These are phyloP conservation scores for Atrichornis clamosus DNA, from an alignment of 2,113 vertebrate species.

Conservation along the genomic window DNA sequence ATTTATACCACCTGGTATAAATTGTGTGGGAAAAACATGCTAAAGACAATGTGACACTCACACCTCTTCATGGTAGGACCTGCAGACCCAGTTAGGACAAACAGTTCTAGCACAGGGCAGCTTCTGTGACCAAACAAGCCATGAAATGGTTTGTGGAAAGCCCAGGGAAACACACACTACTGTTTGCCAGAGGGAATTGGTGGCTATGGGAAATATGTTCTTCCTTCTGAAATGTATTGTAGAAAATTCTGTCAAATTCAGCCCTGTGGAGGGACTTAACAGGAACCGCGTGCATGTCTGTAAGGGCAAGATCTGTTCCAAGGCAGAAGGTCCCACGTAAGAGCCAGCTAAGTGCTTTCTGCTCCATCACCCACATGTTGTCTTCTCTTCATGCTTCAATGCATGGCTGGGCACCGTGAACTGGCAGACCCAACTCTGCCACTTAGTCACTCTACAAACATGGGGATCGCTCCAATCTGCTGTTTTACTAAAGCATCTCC, in stretches of 20 bases:
- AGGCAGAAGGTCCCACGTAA: not conserved
- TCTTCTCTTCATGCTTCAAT: not conserved
- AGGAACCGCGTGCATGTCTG: accelerated
- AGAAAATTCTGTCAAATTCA: not conserved
- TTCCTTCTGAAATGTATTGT: not conserved
- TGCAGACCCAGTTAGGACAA: not conserved
- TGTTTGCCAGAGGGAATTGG: not conserved
- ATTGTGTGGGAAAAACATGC: not conserved
- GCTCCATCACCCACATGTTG: not conserved
- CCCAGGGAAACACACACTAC: not conserved
- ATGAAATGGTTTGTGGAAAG: not conserved
- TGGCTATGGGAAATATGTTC: not conserved
- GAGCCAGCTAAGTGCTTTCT: not conserved
- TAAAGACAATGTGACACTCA: not conserved
- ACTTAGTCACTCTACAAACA: not conserved
- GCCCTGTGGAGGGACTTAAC: not conserved
- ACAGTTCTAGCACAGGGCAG: not conserved
- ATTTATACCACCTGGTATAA: not conserved
- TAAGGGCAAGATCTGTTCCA: not conserved
- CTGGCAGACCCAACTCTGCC: not conserved
- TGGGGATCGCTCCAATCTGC: not conserved
- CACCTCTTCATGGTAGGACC: not conserved
- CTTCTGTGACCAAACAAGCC: not conserved
- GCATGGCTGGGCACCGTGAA: not conserved
- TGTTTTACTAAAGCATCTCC: not conserved